Base-by-base conservation (phyloP, 2,113 vertebrate species). In the Corynorhinus townsendii region DNA sequence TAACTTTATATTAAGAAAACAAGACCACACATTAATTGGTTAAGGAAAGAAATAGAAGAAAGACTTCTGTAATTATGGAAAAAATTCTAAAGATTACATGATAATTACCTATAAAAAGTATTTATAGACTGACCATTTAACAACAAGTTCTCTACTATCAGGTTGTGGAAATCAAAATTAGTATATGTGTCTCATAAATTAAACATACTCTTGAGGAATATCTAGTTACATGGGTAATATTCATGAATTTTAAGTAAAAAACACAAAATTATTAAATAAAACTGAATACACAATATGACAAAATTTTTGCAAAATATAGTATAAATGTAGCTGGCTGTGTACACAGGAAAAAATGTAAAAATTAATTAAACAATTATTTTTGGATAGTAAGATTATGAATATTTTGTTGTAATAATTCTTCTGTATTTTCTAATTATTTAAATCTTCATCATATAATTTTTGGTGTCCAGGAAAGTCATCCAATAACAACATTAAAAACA, bases 221-320 rank as follows among this genome's bases (percentile, higher is more conserved):
- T 47, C 75, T 94, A 77, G 84, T 71, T 80, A 85, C 19, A 64
- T 75, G 62, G 19, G 35, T 92, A 68, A 80, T 64, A 11, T 28
- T 91, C 26, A 90, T 43, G 62, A 85, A 75, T 68, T 92, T 95
- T 82, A 88, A 91, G 15, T 79, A 54, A 40, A 89, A 86, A 81
- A 30, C 14, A 87, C 30, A 49, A 17, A 94, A 59, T 86, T 7
- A 66, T 79, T 90, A 87, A 88, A 28, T 81, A 91, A 93, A 86
- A 86, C 26, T 54, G 15, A 94, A 75, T 90, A 30, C 1, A 59
- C 0, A 24, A 64, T 80, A 69, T 43, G 45, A 77, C 14, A 8
- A 47, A 52, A 47, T 81, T 62, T 62, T 94, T 85, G 14, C 2
- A 62, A 62, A 81, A 33, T 24, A 59, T 19, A 33, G 24, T n/a